These are phyloP conservation scores for Stenchaetothrips biformis DNA, from an alignment of 2,888 invertebrate species.

Conservation along the genomic window DNA sequence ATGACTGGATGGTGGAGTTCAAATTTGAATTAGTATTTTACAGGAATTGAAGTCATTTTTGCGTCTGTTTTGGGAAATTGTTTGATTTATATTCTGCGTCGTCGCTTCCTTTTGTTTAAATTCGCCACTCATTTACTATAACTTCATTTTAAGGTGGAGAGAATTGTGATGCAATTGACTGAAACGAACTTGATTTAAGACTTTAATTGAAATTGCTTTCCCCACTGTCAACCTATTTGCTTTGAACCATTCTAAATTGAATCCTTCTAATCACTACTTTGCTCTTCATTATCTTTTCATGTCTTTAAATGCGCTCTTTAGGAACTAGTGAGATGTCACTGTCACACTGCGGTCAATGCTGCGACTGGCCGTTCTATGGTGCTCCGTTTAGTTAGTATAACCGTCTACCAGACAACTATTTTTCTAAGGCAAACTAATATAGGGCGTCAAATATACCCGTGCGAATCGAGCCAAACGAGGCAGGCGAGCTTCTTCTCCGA, in stretches of 20 bases:
- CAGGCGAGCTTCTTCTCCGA: not conserved
- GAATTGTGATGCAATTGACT: conserved; percentile 21
- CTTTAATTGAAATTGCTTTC: conserved; percentile 1
- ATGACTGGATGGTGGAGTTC: not conserved
- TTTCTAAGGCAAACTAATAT: conserved; percentile 23
- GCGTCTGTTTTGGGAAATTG: not conserved
- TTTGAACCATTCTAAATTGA: not conserved
- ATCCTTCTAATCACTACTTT: conserved; percentile 11
- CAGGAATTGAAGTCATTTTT: not conserved
- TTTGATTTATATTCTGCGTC: not conserved
- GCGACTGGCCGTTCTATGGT: conserved; percentile 8
- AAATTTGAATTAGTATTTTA: not conserved
- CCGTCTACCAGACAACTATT: conserved; percentile 20
- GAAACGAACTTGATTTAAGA: conserved; percentile 9
- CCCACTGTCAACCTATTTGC: not conserved
- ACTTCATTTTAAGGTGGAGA: conserved; percentile 14
- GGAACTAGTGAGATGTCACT: not conserved
- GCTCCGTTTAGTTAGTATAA: conserved; percentile 16
- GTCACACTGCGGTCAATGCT: not conserved
- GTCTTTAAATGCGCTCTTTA: not conserved
- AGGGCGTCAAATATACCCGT: not conserved
- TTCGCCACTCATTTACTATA: not conserved
- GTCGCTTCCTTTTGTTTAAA: not conserved
- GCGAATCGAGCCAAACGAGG: not conserved
- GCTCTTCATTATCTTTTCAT: not conserved